Conservation (phyloP, 2,113 vertebrate species). For the Catharus bicknelli region DNA sequence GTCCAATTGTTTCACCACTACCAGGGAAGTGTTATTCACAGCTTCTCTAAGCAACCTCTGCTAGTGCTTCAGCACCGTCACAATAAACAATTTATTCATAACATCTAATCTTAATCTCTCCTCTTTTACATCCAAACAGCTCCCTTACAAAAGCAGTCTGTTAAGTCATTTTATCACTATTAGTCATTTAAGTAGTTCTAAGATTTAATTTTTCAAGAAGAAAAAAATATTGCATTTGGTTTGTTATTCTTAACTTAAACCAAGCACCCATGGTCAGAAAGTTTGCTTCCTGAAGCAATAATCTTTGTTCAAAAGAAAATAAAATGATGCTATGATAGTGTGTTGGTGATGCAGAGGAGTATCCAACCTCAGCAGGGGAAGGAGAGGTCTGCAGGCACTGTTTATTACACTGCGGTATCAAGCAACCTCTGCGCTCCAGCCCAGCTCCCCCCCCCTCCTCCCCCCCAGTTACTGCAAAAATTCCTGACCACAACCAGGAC, state of each 20-base stretch:
- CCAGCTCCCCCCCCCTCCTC: not conserved
- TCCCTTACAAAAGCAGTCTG: not conserved
- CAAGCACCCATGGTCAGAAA: not conserved
- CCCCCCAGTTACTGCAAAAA: not conserved
- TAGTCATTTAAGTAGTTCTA: not conserved
- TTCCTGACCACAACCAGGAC: not conserved
- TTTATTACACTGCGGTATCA: no score
- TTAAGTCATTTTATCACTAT: not conserved
- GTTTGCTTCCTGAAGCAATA: not conserved
- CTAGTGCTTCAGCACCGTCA: not conserved
- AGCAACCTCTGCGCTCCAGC: not conserved
- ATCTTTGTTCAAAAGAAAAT: not conserved
- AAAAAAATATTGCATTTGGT: not conserved
- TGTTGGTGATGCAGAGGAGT: not conserved
- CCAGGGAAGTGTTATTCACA: not conserved
- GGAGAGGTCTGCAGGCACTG: no score
- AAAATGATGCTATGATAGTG: accelerated
- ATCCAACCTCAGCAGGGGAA: not conserved
- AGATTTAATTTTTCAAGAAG: not conserved
- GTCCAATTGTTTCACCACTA: not conserved
- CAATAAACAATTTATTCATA: not conserved
- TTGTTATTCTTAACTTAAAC: not conserved
- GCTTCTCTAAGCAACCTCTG: not conserved
- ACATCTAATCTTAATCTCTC: not conserved
- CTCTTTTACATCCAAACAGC: not conserved